Conservation (phyloP, 2,888 invertebrate species). For the Azorinus chamasolen region DNA sequence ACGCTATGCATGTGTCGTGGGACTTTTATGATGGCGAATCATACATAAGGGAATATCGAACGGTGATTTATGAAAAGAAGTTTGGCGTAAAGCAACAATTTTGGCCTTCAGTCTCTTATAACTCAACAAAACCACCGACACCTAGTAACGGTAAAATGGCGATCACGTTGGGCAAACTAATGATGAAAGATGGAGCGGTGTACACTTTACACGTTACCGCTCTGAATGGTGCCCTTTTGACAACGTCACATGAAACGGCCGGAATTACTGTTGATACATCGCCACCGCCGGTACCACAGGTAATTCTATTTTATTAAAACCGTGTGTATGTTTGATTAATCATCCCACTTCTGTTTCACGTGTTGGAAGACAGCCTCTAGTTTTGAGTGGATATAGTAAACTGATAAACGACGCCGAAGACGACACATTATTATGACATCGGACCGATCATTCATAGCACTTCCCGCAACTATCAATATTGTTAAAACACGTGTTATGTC, state of each 20-base stretch:
- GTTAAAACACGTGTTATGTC: too few species aligned
- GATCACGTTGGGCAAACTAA: constrained; percentile 29
- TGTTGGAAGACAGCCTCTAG: too few species aligned
- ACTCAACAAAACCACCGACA: constrained; percentile 23
- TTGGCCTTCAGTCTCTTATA: constrained; percentile 57
- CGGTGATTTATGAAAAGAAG: constrained; percentile 55
- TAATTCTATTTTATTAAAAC: too few species aligned
- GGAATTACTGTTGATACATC: constrained; percentile 73
- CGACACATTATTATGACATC: too few species aligned
- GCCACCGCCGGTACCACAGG: constrained; percentile 66
- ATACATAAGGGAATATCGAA: constrained; percentile 67
- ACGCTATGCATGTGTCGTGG: constrained; percentile 59
- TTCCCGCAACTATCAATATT: too few species aligned
- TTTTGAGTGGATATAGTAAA: too few species aligned
- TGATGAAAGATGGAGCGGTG: constrained; percentile 60
- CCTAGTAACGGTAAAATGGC: constrained; percentile 17
- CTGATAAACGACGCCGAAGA: too few species aligned
- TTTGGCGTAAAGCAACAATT: constrained; percentile 62
- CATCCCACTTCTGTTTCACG: too few species aligned
- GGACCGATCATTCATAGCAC: too few species aligned
- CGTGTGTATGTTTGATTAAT: too few species aligned
- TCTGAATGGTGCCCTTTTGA: constrained; percentile 66
- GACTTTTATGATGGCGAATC: constrained; percentile 70
- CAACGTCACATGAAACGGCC: constrained; percentile 66
- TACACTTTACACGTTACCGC: constrained; percentile 72